Evolutionary conservation across 2,797 vertebrate species (phyloP).

Genomic region (Synaphobranchus kaupii): DNA sequence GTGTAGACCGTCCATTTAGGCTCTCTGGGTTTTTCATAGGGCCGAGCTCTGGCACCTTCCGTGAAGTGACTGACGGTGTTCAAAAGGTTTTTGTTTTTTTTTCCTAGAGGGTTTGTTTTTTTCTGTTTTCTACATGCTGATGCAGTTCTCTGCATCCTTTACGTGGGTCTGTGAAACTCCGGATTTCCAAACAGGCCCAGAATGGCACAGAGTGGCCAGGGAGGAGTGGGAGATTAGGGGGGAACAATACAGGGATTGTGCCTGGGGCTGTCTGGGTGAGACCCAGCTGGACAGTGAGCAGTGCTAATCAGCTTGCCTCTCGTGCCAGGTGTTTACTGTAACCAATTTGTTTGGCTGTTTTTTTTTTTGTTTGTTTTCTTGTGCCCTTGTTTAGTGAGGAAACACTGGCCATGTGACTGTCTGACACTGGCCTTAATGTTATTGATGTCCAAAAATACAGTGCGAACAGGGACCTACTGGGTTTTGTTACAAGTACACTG

Average conservation of each 20-base stretch:
- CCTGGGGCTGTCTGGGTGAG: not conserved
- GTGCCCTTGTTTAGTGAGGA: not conserved
- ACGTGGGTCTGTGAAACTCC: not conserved
- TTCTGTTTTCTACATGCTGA: not conserved
- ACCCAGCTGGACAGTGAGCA: not conserved
- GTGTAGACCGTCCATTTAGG: not conserved
- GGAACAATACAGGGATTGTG: not conserved
- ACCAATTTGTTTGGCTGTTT: not conserved
- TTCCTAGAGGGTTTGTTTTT: not conserved
- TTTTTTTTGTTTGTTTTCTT: not conserved
- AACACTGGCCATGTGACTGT: not conserved
- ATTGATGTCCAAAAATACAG: not conserved
- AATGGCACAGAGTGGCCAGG: not conserved
- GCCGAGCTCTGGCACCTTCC: not conserved
- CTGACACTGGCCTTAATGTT: not conserved
- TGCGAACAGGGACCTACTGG: not conserved
- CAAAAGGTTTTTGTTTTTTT: not conserved
- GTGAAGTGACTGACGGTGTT: no score
- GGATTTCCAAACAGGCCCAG: not conserved
- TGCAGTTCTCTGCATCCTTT: not conserved
- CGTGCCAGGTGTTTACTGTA: constrained; percentile 4
- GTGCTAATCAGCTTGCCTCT: not conserved
- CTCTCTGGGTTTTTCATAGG: not conserved
- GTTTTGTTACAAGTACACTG: not conserved
- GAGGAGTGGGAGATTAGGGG: constrained; percentile 7